These are phyloP conservation scores for Eupithecia subumbrata DNA, from an alignment of 2,888 invertebrate species.

Conservation along the genomic window DNA sequence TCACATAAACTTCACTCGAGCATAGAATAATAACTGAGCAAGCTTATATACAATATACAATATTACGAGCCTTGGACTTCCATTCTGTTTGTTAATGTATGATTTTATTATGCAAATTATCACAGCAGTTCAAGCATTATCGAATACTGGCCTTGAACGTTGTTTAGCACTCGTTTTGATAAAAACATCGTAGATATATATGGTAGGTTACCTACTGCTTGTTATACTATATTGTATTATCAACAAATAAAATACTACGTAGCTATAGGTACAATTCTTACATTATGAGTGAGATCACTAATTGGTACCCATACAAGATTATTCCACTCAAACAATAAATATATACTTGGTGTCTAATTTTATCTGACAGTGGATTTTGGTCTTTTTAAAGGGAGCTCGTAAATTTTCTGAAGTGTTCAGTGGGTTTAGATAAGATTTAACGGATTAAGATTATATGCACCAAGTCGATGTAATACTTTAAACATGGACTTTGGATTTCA, in stretches of 20 bases:
- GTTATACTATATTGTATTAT: background rate
- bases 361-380: background rate
- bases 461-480: background rate
- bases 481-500: background rate
- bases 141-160: constrained; percentile 15
- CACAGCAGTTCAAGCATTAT: constrained; percentile 6
- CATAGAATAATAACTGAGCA: too few species aligned
- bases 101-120: background rate
- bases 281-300: background rate
- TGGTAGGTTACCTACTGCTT: background rate
- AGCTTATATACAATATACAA: too few species aligned
- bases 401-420: background rate
- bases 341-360: background rate
- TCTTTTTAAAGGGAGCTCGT: background rate
- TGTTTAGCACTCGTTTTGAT: constrained; percentile 10
- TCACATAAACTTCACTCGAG: too few species aligned
- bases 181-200: background rate
- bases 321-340: background rate
- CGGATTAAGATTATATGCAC: background rate
- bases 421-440: background rate
- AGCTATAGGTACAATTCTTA: background rate
- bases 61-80: background rate
- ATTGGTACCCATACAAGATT: background rate
- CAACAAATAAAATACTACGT: background rate
- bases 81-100: background rate